Evolutionary conservation across 2,113 vertebrate species (phyloP).

Genomic region (Gracilinanus agilis): DNA sequence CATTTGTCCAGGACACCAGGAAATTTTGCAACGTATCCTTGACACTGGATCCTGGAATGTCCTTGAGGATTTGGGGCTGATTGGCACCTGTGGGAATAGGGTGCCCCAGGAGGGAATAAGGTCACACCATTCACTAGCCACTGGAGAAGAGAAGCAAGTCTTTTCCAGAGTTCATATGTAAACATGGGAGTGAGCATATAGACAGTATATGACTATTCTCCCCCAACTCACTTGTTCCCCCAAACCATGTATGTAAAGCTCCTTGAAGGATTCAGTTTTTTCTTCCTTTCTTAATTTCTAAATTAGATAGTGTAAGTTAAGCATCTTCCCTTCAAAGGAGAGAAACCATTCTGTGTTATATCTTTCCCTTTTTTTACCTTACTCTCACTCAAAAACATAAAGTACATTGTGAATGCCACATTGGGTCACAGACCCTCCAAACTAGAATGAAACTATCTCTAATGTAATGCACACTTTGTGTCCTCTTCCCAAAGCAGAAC

Average conservation of each 20-base stretch:
- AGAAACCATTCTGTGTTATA: neutral
- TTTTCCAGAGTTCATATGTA: neutral
- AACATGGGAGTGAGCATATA: neutral
- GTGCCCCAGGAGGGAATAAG: neutral
- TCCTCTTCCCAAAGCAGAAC: neutral
- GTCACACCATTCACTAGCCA: neutral
- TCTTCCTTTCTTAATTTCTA: neutral
- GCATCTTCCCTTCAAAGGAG: neutral
- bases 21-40: neutral
- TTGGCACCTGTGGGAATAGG: neutral
- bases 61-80: neutral
- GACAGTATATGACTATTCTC: neutral
- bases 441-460: neutral
- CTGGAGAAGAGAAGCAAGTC: neutral
- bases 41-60: neutral
- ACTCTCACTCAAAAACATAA: neutral
- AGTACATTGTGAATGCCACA: neutral
- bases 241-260: neutral
- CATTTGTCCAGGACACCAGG: slow-evolving; percentile 3
- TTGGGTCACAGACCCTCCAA: neutral
- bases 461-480: neutral
- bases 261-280: neutral
- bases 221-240: neutral
- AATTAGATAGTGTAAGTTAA: neutral
- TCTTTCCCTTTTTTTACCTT: neutral